Evolutionary conservation across 2,113 vertebrate genomes (phyloP).

Genomic region (Lichenostomus cassidix): DNA sequence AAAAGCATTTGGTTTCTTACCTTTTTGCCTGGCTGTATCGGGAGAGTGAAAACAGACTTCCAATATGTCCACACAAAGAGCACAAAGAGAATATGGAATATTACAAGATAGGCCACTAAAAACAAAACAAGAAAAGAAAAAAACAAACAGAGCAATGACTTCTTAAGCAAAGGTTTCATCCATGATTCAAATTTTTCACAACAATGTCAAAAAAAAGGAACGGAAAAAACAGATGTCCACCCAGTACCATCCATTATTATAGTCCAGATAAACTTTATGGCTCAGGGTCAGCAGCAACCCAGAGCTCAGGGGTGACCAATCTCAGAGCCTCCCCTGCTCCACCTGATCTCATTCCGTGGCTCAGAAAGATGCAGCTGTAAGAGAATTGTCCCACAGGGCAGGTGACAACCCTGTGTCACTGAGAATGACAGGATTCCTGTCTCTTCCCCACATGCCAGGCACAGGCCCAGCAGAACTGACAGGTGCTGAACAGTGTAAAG

Average conservation of each 20-base stretch:
- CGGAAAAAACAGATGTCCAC: not conserved
- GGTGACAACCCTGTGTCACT: not conserved
- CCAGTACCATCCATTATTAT: not conserved
- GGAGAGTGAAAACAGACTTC: constrained; percentile 94
- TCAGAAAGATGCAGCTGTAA: not conserved
- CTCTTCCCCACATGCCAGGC: not conserved
- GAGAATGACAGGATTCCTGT: not conserved
- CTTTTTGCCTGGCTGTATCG: constrained; percentile 91
- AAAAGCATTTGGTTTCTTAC: constrained; percentile 68
- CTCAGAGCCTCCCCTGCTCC: not conserved
- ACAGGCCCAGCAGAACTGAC: not conserved
- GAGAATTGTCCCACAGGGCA: not conserved
- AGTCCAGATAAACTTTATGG: not conserved
- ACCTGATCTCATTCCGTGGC: fast-evolving
- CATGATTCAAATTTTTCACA: not conserved
- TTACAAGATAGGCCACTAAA: constrained; percentile 88
- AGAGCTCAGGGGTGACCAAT: not conserved
- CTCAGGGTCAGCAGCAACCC: not conserved
- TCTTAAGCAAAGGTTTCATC: not conserved
- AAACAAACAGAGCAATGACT: constrained; percentile 11
- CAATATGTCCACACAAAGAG: constrained; percentile 98
- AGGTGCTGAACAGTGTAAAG: not conserved
- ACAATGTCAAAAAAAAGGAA: not conserved
- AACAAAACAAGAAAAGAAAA: not conserved
- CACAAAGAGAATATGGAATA: constrained; percentile 93